Conservation (phyloP, 2,888 invertebrate species). For the Machimus atricapillus region DNA sequence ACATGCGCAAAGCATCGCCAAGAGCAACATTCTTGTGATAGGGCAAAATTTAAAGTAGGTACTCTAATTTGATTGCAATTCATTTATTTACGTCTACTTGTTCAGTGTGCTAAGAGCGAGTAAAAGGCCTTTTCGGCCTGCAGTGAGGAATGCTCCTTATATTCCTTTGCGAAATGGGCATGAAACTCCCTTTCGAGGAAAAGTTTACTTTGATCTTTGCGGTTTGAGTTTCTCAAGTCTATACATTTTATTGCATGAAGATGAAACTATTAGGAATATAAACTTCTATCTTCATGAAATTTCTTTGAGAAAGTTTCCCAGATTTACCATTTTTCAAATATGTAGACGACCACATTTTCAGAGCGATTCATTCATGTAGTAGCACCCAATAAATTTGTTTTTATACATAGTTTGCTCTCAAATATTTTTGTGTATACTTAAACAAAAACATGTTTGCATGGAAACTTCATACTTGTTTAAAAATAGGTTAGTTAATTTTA, state of each 20-base stretch:
- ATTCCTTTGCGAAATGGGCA: background rate
- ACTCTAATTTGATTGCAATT: background rate
- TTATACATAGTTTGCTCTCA: too few relatives aligned
- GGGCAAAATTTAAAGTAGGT: background rate
- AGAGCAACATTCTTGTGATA: background rate
- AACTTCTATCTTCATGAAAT: too few relatives aligned
- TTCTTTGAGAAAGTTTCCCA: too few relatives aligned
- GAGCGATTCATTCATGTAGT: background rate
- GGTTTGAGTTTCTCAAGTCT: background rate
- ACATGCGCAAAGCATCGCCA: background rate
- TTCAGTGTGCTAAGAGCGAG: background rate
- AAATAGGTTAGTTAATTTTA: too few relatives aligned
- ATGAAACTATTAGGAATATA: too few relatives aligned
- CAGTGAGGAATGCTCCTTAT: background rate
- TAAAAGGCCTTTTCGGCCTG: background rate
- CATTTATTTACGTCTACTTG: background rate
- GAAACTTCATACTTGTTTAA: background rate
- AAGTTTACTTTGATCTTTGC: background rate
- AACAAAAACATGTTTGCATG: background rate
- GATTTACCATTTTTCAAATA: background rate
- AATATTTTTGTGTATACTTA: background rate
- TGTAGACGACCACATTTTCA: background rate
- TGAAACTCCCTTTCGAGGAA: background rate
- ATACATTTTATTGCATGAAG: background rate
- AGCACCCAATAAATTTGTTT: too few relatives aligned